These are phyloP conservation scores for Sciurus vulgaris DNA, from an alignment of 2,797 vertebrate genomes.

Conservation along the genomic window DNA sequence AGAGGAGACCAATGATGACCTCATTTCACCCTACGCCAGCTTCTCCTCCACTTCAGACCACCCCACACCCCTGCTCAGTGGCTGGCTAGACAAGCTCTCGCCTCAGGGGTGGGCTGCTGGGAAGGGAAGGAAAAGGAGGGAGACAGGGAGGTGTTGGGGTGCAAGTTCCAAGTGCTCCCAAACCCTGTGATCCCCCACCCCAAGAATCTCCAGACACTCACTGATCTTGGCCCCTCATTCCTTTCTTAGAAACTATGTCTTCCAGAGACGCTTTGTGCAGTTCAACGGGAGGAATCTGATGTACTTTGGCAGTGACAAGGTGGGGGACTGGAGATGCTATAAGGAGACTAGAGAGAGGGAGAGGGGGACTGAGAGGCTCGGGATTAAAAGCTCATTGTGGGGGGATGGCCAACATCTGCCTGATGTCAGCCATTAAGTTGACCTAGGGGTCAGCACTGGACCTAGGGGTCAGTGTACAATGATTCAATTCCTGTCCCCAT, in stretches of 20 bases:
- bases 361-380: neutral
- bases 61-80: constrained; percentile 91
- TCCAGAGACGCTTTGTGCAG: constrained; percentile 97
- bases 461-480: neutral
- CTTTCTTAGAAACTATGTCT: constrained; percentile 95
- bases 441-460: neutral
- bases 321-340: constrained; percentile 74
- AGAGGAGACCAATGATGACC: constrained; percentile 92
- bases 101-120: constrained; percentile 93
- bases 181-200: neutral
- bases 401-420: neutral
- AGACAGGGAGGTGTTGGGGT: neutral
- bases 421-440: neutral
- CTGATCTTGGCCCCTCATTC: neutral
- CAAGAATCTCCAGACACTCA: neutral
- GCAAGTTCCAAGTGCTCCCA: neutral
- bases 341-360: neutral
- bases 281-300: constrained; percentile 96
- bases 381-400: neutral
- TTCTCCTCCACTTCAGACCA: constrained; percentile 93
- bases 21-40: constrained; percentile 98
- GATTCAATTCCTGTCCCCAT: neutral
- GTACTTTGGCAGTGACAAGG: constrained; percentile 98
- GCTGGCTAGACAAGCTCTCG: constrained; percentile 98
- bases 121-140: neutral